Percentiles rank a stretch among this genome's conserved stretches.
These are phyloP conservation scores for Pantherophis vulpinus DNA, from an alignment of 2,797 vertebrate genomes.

Conservation along the genomic window DNA sequence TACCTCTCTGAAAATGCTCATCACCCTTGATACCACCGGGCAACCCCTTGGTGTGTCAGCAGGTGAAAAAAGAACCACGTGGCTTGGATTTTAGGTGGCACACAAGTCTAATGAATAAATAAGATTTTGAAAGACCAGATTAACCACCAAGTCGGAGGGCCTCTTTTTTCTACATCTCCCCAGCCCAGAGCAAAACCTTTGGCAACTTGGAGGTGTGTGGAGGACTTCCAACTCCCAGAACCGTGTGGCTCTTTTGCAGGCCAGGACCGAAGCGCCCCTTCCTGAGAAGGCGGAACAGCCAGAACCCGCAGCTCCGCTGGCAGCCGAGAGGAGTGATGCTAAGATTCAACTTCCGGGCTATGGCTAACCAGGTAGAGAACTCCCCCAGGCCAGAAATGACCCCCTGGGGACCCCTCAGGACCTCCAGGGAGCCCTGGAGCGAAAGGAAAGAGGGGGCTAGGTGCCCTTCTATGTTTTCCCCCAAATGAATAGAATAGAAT, in stretches of 20 bases:
- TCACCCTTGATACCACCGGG: neutral
- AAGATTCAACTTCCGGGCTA: constrained; percentile 71
- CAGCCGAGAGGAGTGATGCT: constrained; percentile 69
- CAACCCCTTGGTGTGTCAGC: neutral
- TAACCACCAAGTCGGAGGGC: neutral
- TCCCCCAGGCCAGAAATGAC: neutral
- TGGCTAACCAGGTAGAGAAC: constrained; percentile 72
- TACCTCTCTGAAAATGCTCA: neutral
- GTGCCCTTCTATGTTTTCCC: fast-evolving
- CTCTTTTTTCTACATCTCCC: too few relatives aligned
- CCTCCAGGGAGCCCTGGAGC: neutral
- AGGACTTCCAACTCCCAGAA: neutral
- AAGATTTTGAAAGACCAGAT: neutral
- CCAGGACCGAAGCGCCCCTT: constrained; percentile 37
- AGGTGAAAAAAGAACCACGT: neutral
- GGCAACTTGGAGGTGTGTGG: neutral
- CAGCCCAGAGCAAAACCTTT: neutral
- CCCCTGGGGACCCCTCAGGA: neutral
- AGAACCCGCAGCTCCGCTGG: neutral
- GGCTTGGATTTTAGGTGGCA: neutral
- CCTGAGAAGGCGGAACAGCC: constrained; percentile 41
- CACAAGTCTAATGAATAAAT: neutral
- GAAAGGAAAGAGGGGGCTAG: neutral
- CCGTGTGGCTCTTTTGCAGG: constrained; percentile 43
- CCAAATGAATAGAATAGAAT: too few relatives aligned